Base-by-base conservation (phyloP, 2,888 invertebrate genomes). In the Cerceris rybyensis region DNA sequence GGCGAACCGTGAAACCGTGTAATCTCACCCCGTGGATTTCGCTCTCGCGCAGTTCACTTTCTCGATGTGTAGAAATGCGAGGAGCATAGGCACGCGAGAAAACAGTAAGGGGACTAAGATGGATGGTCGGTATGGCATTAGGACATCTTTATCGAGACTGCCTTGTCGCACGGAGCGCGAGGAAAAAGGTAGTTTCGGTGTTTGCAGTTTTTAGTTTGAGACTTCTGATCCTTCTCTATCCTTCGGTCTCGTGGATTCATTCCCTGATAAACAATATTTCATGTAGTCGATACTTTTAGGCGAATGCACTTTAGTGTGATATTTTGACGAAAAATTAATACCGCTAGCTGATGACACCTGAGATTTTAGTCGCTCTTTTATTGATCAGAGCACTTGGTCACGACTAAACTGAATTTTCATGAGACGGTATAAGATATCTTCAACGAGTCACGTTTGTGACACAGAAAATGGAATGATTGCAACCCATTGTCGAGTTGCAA, bases 91-190 rank as follows among this genome's bases (percentile, higher is more conserved):
- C 84, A 82, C 82, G 82, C 81, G 79, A 85, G 83, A 78, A 84
- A 87, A 83, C 77, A 80, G 67, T 75, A 78, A 75, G 57, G 66
- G 60, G 86, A 87, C 79, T 75, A 86, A 88, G 87, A 89, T 87
- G 86, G 86, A 89, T 88, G 83, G 75, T 80, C 72, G 75, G 61
- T 17, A 17, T 54, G 16, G 42, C 70, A 76, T 76, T 65, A 73
- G 81, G 75, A 87, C 86, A 82, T 83, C 84, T 86, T 88, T 87
- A 87, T 87, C 85, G 83, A 79, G 79, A 75, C 72, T 80, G 75
- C 71, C 79, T 68, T 59, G 63, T 64, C 76, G 72, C 66, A 76
- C 72, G 80, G 58, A 41, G 58, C 49, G 61, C 50, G 41, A 49
- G 43, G 55, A 42, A 64, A 64, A 64, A 43, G 42, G 46, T n/a